Percentiles rank a stretch among this genome's conserved stretches.
These are phyloP conservation scores for Paracyclopina nana DNA, from an alignment of 1,140 invertebrate species.

Conservation along the genomic window DNA sequence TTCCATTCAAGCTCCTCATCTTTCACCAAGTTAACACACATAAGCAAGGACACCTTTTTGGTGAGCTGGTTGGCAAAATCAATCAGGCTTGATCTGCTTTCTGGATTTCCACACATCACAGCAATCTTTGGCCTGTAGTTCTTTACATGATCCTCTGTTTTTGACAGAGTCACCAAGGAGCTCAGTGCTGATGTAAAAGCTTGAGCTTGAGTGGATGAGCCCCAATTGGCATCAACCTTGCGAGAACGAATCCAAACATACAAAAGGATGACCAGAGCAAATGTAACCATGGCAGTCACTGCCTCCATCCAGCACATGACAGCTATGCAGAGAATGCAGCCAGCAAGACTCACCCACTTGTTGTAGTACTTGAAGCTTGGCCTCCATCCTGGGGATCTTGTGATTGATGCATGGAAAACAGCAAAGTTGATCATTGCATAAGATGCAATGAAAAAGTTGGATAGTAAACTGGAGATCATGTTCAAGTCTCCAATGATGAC, in stretches of 20 bases:
- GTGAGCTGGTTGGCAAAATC: constrained; percentile 36
- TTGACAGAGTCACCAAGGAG: constrained; percentile 30
- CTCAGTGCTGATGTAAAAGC: constrained; percentile 34
- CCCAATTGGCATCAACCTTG: constrained; percentile 42
- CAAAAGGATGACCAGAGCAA: constrained; percentile 27
- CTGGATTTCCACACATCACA: constrained; percentile 33
- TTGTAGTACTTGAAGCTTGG: constrained; percentile 32
- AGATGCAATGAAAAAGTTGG: constrained; percentile 92
- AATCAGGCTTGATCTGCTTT: constrained; percentile 30
- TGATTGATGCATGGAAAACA: constrained; percentile 81
- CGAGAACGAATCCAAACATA: constrained; percentile 29
- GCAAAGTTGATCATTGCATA: constrained; percentile 89
- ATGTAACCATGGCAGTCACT: constrained; percentile 33
- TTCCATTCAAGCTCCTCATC: constrained; percentile 19
- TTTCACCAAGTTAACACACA: constrained; percentile 19
- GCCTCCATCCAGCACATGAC: constrained; percentile 40
- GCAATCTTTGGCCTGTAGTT: constrained; percentile 40
- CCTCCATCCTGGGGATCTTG: constrained; percentile 36
- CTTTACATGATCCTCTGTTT: constrained; percentile 38
- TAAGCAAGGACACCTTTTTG: constrained; percentile 32
- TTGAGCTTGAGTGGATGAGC: constrained; percentile 43
- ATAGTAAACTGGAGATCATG: constrained; percentile 82
- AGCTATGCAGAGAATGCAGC: constrained; percentile 31
- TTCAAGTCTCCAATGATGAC: constrained; percentile 76
- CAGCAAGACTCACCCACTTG: constrained; percentile 33